Conservation (phyloP, 2,113 vertebrate genomes). For the Cynopterus brachyotis region DNA sequence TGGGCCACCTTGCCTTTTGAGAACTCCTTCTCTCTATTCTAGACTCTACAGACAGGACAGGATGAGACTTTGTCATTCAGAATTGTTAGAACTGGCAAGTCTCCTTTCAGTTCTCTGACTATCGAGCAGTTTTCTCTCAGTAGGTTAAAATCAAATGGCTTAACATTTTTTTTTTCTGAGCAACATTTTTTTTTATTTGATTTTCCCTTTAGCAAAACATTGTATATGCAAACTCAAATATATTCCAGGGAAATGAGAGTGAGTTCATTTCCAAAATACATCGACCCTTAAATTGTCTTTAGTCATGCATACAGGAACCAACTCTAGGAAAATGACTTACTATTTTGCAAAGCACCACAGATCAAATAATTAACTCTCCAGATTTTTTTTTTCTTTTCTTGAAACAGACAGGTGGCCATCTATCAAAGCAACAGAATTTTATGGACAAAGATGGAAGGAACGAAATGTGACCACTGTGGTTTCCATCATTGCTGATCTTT, state of each 20-base stretch:
- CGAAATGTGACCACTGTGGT: not conserved
- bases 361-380: conserved; percentile 36
- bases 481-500: conserved; percentile 22
- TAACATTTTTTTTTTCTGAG: not conserved
- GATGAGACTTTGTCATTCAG: not conserved
- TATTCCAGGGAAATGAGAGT: conserved; percentile 25
- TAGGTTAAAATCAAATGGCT: conserved; percentile 3
- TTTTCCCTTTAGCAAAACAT: conserved; percentile 34
- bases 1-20: not conserved
- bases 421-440: not conserved
- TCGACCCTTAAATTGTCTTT: conserved; percentile 15
- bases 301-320: not conserved
- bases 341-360: not conserved
- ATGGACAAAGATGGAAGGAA: not conserved
- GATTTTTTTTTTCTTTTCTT: not conserved
- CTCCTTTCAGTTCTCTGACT: not conserved
- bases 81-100: not conserved
- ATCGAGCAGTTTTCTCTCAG: not conserved
- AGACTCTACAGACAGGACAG: not conserved
- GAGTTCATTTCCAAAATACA: conserved; percentile 26
- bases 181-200: conserved; percentile 12
- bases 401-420: not conserved
- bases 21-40: not conserved
- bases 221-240: conserved; percentile 2
- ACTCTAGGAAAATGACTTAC: conserved; percentile 19